A percentile compares a stretch with the other conserved stretches of the same genome.
Conservation (phyloP, 2,888 invertebrate genomes). For the Synergus gifuensis region DNA sequence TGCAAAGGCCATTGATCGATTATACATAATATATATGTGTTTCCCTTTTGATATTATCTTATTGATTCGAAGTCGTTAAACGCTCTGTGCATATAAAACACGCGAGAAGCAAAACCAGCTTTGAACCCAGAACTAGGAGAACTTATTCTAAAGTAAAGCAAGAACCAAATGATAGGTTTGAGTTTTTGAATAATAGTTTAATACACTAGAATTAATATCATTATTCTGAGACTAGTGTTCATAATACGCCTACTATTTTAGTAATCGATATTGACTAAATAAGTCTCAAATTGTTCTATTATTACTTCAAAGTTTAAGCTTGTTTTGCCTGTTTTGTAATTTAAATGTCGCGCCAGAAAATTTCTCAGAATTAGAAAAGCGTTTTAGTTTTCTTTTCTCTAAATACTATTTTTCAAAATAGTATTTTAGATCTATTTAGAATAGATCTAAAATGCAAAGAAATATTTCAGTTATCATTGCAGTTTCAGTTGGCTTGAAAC, state of each 20-base stretch:
- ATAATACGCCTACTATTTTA: neutral
- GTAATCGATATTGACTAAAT: neutral
- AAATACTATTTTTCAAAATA: neutral
- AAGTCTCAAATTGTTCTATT: neutral
- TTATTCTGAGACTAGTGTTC: neutral
- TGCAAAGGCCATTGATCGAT: conserved; percentile 6
- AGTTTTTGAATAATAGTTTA: conserved; percentile 2
- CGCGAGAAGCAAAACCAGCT: conserved; percentile 30
- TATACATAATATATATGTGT: conserved; percentile 16
- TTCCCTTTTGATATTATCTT: conserved; percentile 25
- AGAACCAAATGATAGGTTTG: conserved; percentile 18
- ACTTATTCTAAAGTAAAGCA: conserved; percentile 13
- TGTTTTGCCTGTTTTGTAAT: no score
- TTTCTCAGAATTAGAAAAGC: neutral
- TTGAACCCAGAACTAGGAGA: neutral
- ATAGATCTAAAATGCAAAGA: no score
- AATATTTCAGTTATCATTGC: neutral
- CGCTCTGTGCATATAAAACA: conserved; percentile 8
- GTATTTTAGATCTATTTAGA: no score
- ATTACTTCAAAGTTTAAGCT: neutral
- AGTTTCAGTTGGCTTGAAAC: conserved; percentile 1
- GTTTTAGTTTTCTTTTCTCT: neutral
- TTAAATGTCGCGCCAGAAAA: no score
- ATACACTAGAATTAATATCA: neutral
- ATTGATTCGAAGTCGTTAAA: conserved; percentile 20